A percentile compares a stretch with the other conserved stretches of the same genome.
Evolutionary conservation across 2,113 vertebrate species (phyloP).

Genomic region (Pollimyrus isidori): DNA sequence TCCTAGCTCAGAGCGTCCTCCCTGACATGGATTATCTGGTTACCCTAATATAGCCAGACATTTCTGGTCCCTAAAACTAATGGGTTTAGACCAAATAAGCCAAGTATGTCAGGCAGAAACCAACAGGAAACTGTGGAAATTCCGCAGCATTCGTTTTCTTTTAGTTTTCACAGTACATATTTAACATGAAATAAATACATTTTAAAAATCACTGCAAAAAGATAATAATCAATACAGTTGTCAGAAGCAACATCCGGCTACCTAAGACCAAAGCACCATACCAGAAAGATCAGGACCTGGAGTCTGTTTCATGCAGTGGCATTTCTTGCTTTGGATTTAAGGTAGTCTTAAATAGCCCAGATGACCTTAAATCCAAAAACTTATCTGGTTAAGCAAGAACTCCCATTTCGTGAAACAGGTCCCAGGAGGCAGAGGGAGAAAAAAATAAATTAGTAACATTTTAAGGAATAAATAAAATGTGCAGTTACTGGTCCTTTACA

Average conservation of each 20-base stretch:
- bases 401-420: neutral
- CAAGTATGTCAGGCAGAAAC: slow-evolving; percentile 29
- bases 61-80: neutral
- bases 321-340: neutral
- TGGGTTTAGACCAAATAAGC: neutral
- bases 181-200: slow-evolving; percentile 60
- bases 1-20: neutral
- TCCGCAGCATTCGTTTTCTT: slow-evolving; percentile 53
- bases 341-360: neutral
- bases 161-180: slow-evolving; percentile 60
- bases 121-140: slow-evolving; percentile 58
- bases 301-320: neutral
- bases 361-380: neutral
- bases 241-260: slow-evolving; percentile 22
- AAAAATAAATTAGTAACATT: neutral
- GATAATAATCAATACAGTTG: slow-evolving; percentile 36
- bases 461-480: slow-evolving; percentile 5
- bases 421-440: neutral
- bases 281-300: neutral
- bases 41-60: neutral
- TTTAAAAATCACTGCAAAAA: slow-evolving; percentile 25
- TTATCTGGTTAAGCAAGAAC: neutral
- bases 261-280: slow-evolving; percentile 26
- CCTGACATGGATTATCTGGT: neutral
- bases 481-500: neutral